Percentiles rank a stretch among this genome's conserved stretches.
Evolutionary conservation across 2,113 vertebrate genomes (phyloP).

Genomic region (Aleadryas rufinucha): DNA sequence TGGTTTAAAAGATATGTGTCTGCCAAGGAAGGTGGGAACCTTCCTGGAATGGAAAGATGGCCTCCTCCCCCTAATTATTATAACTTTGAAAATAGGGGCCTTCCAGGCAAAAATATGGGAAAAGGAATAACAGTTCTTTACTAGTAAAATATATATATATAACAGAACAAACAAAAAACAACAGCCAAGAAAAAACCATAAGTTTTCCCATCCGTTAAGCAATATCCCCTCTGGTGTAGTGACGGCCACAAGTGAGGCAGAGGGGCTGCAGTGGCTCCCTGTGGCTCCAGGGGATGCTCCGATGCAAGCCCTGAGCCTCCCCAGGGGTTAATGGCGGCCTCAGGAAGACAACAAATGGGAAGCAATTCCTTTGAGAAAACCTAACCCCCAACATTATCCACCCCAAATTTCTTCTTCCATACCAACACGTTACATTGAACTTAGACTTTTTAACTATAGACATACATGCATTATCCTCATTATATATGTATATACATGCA

Average conservation of each 20-base stretch:
- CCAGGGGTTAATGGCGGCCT: background rate
- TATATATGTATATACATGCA: background rate
- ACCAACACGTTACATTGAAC: background rate
- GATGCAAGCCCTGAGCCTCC: background rate
- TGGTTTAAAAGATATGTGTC: background rate
- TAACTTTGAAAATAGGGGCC: background rate
- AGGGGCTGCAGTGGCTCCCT: background rate
- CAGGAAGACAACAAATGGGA: background rate
- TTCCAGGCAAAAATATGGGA: background rate
- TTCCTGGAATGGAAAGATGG: background rate
- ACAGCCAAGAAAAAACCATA: rapidly evolving
- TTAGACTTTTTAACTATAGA: background rate
- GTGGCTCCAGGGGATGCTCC: background rate
- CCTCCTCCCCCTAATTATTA: background rate
- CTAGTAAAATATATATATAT: background rate
- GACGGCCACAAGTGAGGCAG: rapidly evolving
- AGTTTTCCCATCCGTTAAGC: background rate
- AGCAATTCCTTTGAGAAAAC: background rate
- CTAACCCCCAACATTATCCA: background rate
- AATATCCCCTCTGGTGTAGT: background rate
- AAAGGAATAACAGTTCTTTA: background rate
- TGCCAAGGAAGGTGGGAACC: background rate
- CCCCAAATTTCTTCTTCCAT: background rate
- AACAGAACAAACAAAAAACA: background rate
- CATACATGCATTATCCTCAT: background rate